phyloP scores from a whole-genome alignment of 64 coral and sea anemone genomes.

The Pocillopora damicornis region DNA sequence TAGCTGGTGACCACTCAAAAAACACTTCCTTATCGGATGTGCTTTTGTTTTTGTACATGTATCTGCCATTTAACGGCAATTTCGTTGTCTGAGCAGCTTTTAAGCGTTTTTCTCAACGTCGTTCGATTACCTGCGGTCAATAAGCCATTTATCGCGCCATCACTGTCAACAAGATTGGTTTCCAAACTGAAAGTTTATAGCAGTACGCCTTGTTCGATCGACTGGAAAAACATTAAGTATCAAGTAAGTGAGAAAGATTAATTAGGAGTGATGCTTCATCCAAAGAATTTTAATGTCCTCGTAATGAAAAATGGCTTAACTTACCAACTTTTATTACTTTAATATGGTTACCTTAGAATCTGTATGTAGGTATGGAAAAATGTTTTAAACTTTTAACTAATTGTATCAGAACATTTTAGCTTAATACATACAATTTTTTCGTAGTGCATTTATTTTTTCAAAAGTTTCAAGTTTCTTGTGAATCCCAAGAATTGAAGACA shows the following conservation, averaged over 20 bases:
- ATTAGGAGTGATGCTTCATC: background rate
- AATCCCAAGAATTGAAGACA: too few species aligned
- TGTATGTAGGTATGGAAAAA: too few species aligned
- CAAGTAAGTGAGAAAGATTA: slow-evolving; percentile 7
- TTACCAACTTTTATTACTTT: too few species aligned
- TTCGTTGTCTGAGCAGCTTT: slow-evolving; percentile 26
- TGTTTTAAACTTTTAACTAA: too few species aligned
- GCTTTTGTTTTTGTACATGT: background rate
- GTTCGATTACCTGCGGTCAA: slow-evolving; percentile 17
- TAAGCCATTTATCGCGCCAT: slow-evolving; percentile 44
- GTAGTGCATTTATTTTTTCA: too few species aligned
- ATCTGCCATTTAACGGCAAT: slow-evolving; percentile 25
- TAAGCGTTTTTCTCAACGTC: background rate
- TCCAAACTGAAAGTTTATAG: background rate
- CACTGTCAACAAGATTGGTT: slow-evolving; percentile 22
- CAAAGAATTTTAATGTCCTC: slow-evolving; percentile 2
- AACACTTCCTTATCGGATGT: slow-evolving; percentile 29
- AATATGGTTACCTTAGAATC: too few species aligned
- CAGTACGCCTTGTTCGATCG: background rate
- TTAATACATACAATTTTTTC: too few species aligned
- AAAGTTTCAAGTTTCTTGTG: too few species aligned
- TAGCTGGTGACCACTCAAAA: slow-evolving; percentile 31
- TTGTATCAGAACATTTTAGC: too few species aligned
- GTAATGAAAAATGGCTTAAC: background rate
- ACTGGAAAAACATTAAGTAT: background rate